phyloP scores from a whole-genome alignment of 2,797 vertebrate species.

The Heteromormyrus szaboi region DNA sequence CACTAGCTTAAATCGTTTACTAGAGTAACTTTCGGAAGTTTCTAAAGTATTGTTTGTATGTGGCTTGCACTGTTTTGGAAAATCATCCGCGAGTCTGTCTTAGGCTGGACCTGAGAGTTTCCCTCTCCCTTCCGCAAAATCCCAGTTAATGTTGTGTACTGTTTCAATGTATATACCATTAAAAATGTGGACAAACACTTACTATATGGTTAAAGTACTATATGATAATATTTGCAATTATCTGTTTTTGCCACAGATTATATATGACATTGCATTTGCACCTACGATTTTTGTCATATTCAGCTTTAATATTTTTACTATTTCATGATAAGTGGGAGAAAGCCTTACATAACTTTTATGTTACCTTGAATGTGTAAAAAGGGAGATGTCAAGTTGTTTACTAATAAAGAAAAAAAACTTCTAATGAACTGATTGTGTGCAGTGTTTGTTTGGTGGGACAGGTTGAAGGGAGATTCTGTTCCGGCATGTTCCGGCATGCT shows the following conservation, averaged over 20 bases:
- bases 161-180: constrained; percentile 55
- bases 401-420: constrained; percentile 61
- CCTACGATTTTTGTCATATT: constrained; percentile 52
- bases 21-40: constrained; percentile 28
- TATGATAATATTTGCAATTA: constrained; percentile 23
- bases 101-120: constrained; percentile 81
- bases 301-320: constrained; percentile 54
- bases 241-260: constrained; percentile 18
- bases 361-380: constrained; percentile 58
- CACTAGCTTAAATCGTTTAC: constrained; percentile 40
- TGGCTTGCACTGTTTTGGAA: constrained; percentile 42
- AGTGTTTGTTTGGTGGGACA: background rate
- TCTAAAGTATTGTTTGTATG: constrained; percentile 42
- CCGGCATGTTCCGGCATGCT: constrained; percentile 28
- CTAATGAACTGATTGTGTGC: constrained; percentile 28
- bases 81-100: constrained; percentile 69
- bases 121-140: constrained; percentile 41
- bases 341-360: constrained; percentile 52
- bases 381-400: constrained; percentile 60
- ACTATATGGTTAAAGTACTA: constrained; percentile 37
- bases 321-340: constrained; percentile 48
- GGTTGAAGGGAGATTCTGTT: background rate
- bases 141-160: constrained; percentile 57
- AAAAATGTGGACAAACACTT: constrained; percentile 35
- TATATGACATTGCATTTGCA: constrained; percentile 43